These are phyloP conservation scores for Sitta europaea DNA, from an alignment of 2,113 vertebrate species.

Conservation along the genomic window DNA sequence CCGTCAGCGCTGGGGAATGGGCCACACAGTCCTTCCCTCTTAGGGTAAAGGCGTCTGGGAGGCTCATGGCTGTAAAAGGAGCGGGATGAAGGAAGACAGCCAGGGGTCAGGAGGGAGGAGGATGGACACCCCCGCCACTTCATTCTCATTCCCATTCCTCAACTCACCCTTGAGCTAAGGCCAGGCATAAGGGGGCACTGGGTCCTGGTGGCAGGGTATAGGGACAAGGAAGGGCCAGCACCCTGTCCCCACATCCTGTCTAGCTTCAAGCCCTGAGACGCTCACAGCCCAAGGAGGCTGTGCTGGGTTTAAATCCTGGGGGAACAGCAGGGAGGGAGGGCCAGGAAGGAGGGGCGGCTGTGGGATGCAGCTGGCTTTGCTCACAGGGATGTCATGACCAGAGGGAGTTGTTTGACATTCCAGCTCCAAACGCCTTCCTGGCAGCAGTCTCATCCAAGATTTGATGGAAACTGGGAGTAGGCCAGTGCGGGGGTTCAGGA, in stretches of 20 bases:
- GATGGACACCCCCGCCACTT: neutral
- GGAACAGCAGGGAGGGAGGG: slow-evolving; percentile 2
- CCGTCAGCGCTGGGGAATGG: slow-evolving; percentile 22
- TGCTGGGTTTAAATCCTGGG: slow-evolving; percentile 25
- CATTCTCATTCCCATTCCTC: slow-evolving; percentile 1
- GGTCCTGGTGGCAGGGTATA: neutral
- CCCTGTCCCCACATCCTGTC: neutral
- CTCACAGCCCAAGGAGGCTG: neutral
- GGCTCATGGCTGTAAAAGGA: slow-evolving; percentile 63
- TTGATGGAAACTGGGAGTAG: neutral
- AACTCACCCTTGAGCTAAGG: neutral
- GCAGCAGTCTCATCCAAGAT: neutral
- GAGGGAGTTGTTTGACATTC: slow-evolving; percentile 42
- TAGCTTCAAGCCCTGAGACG: neutral
- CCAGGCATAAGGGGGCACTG: neutral
- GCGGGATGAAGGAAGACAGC: neutral
- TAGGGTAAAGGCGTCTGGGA: slow-evolving; percentile 48
- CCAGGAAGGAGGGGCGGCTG: neutral
- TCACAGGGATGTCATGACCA: slow-evolving; percentile 3
- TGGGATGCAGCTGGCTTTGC: slow-evolving; percentile 45
- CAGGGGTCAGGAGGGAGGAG: slow-evolving; percentile 10
- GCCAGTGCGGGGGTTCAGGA: neutral
- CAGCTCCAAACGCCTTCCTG: neutral
- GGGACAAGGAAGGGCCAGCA: neutral
- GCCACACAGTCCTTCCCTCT: slow-evolving; percentile 16